Percentiles rank a stretch among this genome's conserved stretches.
Conservation (phyloP, 1,140 invertebrate genomes). For the Tenebrio molitor region DNA sequence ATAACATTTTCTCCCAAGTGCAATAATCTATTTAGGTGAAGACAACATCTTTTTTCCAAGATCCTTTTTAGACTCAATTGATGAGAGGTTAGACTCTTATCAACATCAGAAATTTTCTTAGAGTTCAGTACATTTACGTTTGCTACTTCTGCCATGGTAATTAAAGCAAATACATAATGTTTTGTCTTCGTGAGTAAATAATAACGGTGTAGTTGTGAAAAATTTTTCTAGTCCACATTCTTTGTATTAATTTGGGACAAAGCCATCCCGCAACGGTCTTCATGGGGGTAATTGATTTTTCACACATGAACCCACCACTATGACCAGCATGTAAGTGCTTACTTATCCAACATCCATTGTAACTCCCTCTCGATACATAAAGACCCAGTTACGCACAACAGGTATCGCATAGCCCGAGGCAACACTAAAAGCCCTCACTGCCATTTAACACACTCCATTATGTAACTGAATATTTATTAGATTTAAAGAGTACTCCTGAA, state of each 20-base stretch:
- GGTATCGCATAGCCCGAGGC: constrained; percentile 46
- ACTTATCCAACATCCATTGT: constrained; percentile 32
- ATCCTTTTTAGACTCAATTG: no score
- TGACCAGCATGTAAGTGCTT: constrained; percentile 43
- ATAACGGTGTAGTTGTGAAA: no score
- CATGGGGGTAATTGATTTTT: constrained; percentile 51
- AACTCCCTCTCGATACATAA: constrained; percentile 43
- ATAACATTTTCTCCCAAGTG: no score
- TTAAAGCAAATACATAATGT: no score
- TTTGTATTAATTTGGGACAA: neutral
- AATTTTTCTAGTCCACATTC: no score
- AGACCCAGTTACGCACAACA: constrained; percentile 46
- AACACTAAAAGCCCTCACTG: constrained; percentile 40
- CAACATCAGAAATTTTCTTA: no score
- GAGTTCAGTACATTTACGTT: no score
- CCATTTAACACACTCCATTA: constrained; percentile 45
- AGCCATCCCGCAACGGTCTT: neutral
- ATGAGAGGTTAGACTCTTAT: no score
- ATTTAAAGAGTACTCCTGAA: constrained; percentile 34
- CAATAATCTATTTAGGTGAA: no score
- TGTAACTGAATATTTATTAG: constrained; percentile 47
- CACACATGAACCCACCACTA: constrained; percentile 49
- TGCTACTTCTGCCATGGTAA: no score
- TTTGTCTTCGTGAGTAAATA: no score
- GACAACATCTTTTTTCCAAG: no score